These are phyloP conservation scores for Bubo bubo DNA, from an alignment of 2,113 vertebrate genomes.

Conservation along the genomic window DNA sequence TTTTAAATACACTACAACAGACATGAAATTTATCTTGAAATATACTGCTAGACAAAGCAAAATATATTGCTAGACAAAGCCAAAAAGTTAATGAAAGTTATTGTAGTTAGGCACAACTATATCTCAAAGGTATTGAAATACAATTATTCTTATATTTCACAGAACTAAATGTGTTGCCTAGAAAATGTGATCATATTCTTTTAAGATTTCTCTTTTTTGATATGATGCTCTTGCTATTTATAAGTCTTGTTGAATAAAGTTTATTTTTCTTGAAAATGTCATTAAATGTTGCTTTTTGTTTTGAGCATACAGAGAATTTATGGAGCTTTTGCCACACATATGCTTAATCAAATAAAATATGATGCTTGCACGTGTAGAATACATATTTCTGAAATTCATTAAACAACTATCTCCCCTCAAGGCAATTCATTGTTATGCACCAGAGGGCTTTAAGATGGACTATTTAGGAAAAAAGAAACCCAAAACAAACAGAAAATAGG, in stretches of 20 bases:
- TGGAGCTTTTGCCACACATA: not conserved
- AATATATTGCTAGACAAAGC: not conserved
- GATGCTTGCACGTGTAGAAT: not conserved
- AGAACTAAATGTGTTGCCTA: not conserved
- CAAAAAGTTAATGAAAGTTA: not conserved
- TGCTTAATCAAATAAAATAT: slow-evolving; percentile 17
- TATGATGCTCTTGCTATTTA: not conserved
- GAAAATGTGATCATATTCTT: not conserved
- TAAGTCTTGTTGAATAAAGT: not conserved
- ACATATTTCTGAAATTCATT: slow-evolving; percentile 58
- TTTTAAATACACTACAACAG: not conserved
- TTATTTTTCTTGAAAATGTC: not conserved
- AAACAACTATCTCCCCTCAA: slow-evolving; percentile 41
- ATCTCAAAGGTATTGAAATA: not conserved
- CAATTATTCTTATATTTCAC: not conserved
- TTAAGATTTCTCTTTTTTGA: not conserved
- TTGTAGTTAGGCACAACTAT: not conserved
- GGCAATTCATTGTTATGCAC: slow-evolving; percentile 62
- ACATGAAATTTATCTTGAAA: slow-evolving; percentile 45
- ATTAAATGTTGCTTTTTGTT: slow-evolving; percentile 2
- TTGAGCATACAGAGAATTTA: not conserved
- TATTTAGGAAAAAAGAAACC: not conserved
- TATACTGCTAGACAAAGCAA: slow-evolving; percentile 21
- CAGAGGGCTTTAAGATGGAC: slow-evolving; percentile 24
- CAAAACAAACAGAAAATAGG: not conserved